Evolutionary conservation across 2,888 invertebrate species (phyloP).

Genomic region (Smittia sp.): DNA sequence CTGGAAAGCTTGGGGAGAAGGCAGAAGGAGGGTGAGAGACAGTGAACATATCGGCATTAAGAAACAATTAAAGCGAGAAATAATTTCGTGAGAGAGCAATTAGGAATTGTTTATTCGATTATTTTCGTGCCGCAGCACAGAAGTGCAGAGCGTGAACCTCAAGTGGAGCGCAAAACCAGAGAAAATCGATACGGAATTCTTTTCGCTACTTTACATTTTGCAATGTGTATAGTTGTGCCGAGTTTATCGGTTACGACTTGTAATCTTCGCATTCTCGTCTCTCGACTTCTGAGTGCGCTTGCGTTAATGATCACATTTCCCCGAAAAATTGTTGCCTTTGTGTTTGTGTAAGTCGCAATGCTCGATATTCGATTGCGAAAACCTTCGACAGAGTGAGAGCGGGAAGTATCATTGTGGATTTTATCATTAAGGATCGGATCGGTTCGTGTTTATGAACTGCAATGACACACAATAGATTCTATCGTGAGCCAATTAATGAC

Average conservation of each 20-base stretch:
- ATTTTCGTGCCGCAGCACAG: neutral
- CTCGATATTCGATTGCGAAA: neutral
- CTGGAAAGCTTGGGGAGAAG: neutral
- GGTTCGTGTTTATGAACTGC: neutral
- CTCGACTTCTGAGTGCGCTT: constrained; percentile 19
- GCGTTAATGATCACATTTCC: constrained; percentile 33
- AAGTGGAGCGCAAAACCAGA: neutral
- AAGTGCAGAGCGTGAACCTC: neutral
- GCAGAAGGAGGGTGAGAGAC: neutral
- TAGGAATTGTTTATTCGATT: constrained; percentile 4
- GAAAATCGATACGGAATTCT: constrained; percentile 33
- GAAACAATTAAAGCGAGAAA: constrained; percentile 1
- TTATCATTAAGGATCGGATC: too few species aligned
- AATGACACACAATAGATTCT: constrained; percentile 11
- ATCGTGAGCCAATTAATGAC: constrained; percentile 24
- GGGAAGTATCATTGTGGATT: too few species aligned
- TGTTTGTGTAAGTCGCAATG: constrained; percentile 7
- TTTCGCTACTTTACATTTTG: constrained; percentile 36
- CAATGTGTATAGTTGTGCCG: neutral
- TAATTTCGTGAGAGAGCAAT: neutral
- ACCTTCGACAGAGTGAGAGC: neutral
- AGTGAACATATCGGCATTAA: neutral
- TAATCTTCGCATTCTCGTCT: constrained; percentile 28
- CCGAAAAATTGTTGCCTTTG: constrained; percentile 7
- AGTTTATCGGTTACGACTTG: constrained; percentile 39